Evolutionary conservation across 2,888 invertebrate genomes (phyloP).

Genomic region (Allophyes oxyacanthae): DNA sequence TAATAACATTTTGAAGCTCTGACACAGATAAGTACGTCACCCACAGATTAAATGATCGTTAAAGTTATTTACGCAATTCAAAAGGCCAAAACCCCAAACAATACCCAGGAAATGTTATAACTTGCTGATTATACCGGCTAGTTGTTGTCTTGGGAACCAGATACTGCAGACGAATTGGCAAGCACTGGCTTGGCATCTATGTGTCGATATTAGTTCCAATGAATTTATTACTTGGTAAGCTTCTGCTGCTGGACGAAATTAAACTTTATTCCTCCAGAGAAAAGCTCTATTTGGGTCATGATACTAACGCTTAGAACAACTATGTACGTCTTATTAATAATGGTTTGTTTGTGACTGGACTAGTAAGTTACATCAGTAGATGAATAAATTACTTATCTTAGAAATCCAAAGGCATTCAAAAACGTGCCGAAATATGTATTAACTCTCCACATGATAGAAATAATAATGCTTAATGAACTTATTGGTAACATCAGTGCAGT

Average conservation of each 20-base stretch:
- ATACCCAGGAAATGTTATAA: slow-evolving; percentile 40
- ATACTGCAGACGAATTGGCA: slow-evolving; percentile 58
- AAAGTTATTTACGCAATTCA: slow-evolving; percentile 24
- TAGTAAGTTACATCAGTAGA: slow-evolving; percentile 34
- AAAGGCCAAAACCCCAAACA: slow-evolving; percentile 30
- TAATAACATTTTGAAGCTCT: slow-evolving; percentile 21
- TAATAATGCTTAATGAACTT: slow-evolving; percentile 49
- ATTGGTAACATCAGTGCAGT: slow-evolving; percentile 40
- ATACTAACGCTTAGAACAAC: slow-evolving; percentile 31
- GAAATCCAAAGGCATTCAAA: slow-evolving; percentile 22
- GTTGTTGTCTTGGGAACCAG: slow-evolving; percentile 56
- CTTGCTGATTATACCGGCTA: slow-evolving; percentile 45
- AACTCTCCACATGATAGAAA: slow-evolving; percentile 21
- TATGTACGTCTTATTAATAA: slow-evolving; percentile 44
- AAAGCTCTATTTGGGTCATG: slow-evolving; percentile 48
- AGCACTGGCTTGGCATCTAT: slow-evolving; percentile 54
- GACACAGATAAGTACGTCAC: slow-evolving; percentile 9
- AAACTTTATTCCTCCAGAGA: slow-evolving; percentile 39
- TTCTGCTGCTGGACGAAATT: slow-evolving; percentile 35
- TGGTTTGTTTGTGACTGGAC: slow-evolving; percentile 50
- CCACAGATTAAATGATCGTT: slow-evolving; percentile 18
- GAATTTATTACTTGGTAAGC: slow-evolving; percentile 55
- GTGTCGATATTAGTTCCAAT: slow-evolving; percentile 60
- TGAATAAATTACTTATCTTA: slow-evolving; percentile 27
- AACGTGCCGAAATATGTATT: slow-evolving; percentile 24